Percentiles rank a stretch among this genome's conserved stretches.
Evolutionary conservation across 2,888 invertebrate species (phyloP).

Genomic region (Caenorhabditis sp.): DNA sequence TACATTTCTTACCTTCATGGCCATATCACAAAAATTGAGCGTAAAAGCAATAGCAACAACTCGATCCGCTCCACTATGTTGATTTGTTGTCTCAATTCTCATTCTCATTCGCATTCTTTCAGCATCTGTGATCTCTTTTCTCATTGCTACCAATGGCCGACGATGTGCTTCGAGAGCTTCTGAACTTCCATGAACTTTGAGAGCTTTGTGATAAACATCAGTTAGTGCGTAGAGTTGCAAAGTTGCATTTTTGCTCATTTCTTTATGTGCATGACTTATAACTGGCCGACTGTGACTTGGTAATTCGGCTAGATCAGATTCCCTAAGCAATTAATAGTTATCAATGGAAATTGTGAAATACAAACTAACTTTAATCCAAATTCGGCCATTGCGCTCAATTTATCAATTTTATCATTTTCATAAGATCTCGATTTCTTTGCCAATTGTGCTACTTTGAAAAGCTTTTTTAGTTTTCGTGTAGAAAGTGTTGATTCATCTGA

Average conservation of each 20-base stretch:
- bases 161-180: conserved; percentile 57
- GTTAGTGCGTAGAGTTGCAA: conserved; percentile 49
- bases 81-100: conserved; percentile 58
- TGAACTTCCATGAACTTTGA: conserved; percentile 49
- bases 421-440: conserved; percentile 46
- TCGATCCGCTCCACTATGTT: conserved; percentile 59
- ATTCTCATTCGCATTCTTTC: conserved; percentile 61
- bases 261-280: conserved; percentile 29
- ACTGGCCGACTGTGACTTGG: conserved; percentile 32
- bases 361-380: conserved; percentile 49
- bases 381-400: conserved; percentile 59
- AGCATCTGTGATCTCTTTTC: conserved; percentile 55
- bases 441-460: conserved; percentile 42
- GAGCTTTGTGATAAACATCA: conserved; percentile 54
- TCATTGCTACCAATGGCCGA: conserved; percentile 53
- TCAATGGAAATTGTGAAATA: neutral
- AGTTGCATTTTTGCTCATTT: conserved; percentile 17
- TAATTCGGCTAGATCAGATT: conserved; percentile 52
- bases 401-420: conserved; percentile 58
- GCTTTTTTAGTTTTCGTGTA: conserved; percentile 26
- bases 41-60: conserved; percentile 67
- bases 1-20: conserved; percentile 45
- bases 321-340: conserved; percentile 23
- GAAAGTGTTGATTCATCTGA: conserved; percentile 7
- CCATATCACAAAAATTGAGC: conserved; percentile 61